Evolutionary conservation across 2,888 invertebrate genomes (phyloP).

Genomic region (Bimastos eiseni): DNA sequence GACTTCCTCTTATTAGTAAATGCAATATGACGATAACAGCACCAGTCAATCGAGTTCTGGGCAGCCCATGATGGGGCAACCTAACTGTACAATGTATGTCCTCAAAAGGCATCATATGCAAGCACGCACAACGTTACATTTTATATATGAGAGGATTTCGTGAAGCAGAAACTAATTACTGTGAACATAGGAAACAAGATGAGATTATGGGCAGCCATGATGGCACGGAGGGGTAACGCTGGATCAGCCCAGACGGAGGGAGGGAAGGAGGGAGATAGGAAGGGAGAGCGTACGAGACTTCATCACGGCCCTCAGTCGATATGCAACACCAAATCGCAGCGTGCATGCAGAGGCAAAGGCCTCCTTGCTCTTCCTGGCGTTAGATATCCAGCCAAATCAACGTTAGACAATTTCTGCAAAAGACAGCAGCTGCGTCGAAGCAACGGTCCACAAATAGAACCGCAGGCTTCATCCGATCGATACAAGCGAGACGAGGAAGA

Average conservation of each 20-base stretch:
- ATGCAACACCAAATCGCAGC: not conserved
- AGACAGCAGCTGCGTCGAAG: not conserved
- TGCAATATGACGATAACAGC: not conserved
- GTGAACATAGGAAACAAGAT: not conserved
- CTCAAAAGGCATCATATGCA: not conserved
- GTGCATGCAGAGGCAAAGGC: not conserved
- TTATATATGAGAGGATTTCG: not conserved
- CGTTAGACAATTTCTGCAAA: not conserved
- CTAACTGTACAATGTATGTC: not conserved
- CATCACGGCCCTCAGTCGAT: not conserved
- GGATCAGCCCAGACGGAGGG: slow-evolving; percentile 13
- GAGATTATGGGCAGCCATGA: not conserved
- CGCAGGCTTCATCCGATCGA: not conserved
- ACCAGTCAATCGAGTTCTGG: too few species aligned
- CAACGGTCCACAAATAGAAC: not conserved
- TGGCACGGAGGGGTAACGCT: not conserved
- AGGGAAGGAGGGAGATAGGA: not conserved
- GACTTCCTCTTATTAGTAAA: not conserved
- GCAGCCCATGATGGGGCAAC: too few species aligned
- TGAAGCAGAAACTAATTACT: not conserved
- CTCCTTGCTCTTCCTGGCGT: not conserved
- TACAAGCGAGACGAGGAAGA: not conserved
- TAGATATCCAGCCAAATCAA: not conserved
- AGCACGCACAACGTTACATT: not conserved
- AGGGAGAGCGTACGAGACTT: not conserved